Base-by-base conservation (phyloP, 2,888 invertebrate genomes). In the Corbicula japonica region DNA sequence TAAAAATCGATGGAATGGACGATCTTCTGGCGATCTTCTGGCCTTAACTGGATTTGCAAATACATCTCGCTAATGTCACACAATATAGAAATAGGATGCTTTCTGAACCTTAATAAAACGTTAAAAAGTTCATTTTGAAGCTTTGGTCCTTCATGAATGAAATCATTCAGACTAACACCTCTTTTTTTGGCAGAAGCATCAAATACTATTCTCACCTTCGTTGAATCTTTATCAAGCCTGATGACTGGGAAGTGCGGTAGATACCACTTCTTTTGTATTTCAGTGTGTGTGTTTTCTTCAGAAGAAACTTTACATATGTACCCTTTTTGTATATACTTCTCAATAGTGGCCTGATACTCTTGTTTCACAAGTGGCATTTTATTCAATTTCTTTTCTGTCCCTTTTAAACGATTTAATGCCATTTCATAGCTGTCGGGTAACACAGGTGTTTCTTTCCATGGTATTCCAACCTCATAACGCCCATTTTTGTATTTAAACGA, bases 31-130 rank as follows among this genome's bases (percentile, higher is more conserved):
- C 21, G 28, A 2, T 18, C 38, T 6, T 65, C 65, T 28, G 54
- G 34, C 15, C 21, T 18, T 38, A 18, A 38, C 10, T 56, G 56
- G 0, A 79, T 56, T 61, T 60, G 58, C 21, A 75, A 35, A 38
- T 79, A 79, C 66, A 75, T 79, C 56, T 79, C 75, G 52, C 48
- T n/a, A 26, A 85, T 76, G 48, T 83, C 81, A 48, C 76, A 78
- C 0, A 60, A 44, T 3, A 81, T n/a, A 6, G 81, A 81, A 1
- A 81, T 63, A 18, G 65, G 21, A 18, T 74, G 32, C 35, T 52
- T 63, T 35, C 77, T 35, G 54, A 83, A 80, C 56, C 80, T 12
- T 10, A 80, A 46, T 21, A 83, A 48, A 2, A 86, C 71, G 28
- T 76, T 66, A 58, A 77, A 62, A n/a, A 86, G 77, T 28, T 82